Evolutionary conservation across 53 echinoderm and acorn worm genomes (phyloP).

Genomic region (Mesocentrotus franciscanus): DNA sequence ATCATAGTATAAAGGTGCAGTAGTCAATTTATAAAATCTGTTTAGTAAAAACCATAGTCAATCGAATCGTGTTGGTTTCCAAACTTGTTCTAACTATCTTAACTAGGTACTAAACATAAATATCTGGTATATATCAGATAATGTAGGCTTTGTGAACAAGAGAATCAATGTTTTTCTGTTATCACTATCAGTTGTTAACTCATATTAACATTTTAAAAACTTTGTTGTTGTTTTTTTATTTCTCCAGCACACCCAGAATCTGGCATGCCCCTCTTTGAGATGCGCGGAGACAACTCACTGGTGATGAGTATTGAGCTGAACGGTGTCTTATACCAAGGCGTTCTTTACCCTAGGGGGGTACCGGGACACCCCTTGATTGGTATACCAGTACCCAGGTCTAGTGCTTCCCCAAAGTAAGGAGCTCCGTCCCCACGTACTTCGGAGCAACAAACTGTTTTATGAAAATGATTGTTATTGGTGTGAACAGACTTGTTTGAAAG

Average conservation of each 20-base stretch:
- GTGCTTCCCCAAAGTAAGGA: slow-evolving; percentile 54
- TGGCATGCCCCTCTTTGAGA: slow-evolving; percentile 90
- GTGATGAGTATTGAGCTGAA: slow-evolving; percentile 96
- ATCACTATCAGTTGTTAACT: neutral
- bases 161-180: no score
- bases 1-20: no score
- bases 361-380: slow-evolving; percentile 75
- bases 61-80: neutral
- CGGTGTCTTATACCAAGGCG: slow-evolving; percentile 93
- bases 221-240: neutral
- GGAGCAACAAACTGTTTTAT: slow-evolving; percentile 4
- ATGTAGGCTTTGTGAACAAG: no score
- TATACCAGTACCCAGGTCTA: slow-evolving; percentile 61
- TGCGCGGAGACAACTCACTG: slow-evolving; percentile 92
- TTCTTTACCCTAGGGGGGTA: slow-evolving; percentile 83
- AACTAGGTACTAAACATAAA: no score
- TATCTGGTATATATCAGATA: no score
- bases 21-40: no score
- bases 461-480: slow-evolving; percentile 7
- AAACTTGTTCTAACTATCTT: neutral
- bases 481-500: neutral
- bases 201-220: neutral
- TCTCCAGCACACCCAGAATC: slow-evolving; percentile 83
- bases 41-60: no score
- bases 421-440: neutral